Base-by-base conservation (phyloP, 2,888 invertebrate species). In the Hypolimnas misippus region DNA sequence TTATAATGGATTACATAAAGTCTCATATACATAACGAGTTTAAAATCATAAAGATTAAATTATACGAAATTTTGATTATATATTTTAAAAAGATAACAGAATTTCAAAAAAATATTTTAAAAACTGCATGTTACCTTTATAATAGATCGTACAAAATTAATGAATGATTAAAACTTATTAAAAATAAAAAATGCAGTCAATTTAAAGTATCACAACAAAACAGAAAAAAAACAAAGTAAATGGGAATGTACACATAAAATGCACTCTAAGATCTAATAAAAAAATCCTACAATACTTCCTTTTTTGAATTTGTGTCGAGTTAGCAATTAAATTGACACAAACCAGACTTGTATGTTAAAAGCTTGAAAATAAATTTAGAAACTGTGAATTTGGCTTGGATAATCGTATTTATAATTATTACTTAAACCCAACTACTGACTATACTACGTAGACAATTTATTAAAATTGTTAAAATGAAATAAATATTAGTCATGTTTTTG, bases 201-300 rank as follows among this genome's bases (percentile, higher is more conserved):
- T 19, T 31, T 44, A 25, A 42, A 19, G 42, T 53, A 55, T 25
- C 29, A 29, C 31, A 17, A 53, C 44, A 59, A 53, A 52, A 49
- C 12, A 46, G 21, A 44, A 51, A 17, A 12, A 38, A 19, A 51
- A 52, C 42, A 38, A n/a, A 35, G 21, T 46, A 35, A 59, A 55
- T 55, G 77, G 86, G 86, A 86, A 86, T 86, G 86, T 86, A 75
- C 77, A 84, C 76, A 76, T 76, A 81, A 83, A 81, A 83, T 80
- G 79, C 81, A 72, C 78, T 82, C 46, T 16, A 52, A 78, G 68
- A 69, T 69, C 44, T 72, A 46, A 55, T 76, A 77, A 66, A 17
- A 46, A 12, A 21, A n/a, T 35, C 44, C 44, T 44, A 19, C 44
- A 12, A 17, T 5, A 21, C 12, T 21, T n/a, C 35, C 33, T 8